Base-by-base conservation (phyloP, 2,888 invertebrate genomes). In the Aspidiotus rigidus region DNA sequence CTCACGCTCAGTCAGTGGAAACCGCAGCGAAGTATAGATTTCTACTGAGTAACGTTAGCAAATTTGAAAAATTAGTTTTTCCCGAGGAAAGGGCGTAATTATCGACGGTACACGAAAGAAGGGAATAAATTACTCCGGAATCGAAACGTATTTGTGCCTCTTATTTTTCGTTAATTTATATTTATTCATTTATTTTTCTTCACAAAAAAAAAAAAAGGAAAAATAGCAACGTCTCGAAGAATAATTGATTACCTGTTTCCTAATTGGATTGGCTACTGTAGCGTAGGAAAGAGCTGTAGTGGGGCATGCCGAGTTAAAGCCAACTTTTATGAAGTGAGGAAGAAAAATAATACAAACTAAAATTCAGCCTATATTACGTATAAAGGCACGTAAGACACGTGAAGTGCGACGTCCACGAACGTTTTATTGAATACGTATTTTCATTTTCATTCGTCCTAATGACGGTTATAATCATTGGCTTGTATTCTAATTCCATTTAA, bases 401-500 rank as follows among this genome's bases (percentile, higher is more conserved):
- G 49, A 49, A 49, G 6, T 13, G n/a, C 3, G 6, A 11, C 11
- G 49, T 49, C 49, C 49, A 28, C 28, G 5, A 28, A 1, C 2
- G 28, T 28, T 49, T 49, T 49, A 49, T 49, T 49, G 49, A 49
- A 49, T 49, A 28, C 28, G 28, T 28, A 28, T 28, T 28, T 28
- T 28, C 28, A 49, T 49, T 49, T 49, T n/a, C n/a, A 49, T 49
- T 49, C 49, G n/a, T 49, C 49, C n/a, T 49, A 49, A 49, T 49
- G 49, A 49, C 49, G 10, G 11, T 49, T n/a, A 49, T 49, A 49
- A 49, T 49, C n/a, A 49, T n/a, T n/a, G 49, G 49, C 49, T 49
- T 49, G 49, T 49, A n/a, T 49, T 49, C 28, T 49, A 49, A 49
- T 49, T 49, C n/a, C 49, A n/a, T 49, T 49, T 49, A 49, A n/a